Evolutionary conservation across 2,797 vertebrate species (phyloP), one percentile per base, ranked within the genome.

Genomic region (Chloroceryle inda): DNA sequence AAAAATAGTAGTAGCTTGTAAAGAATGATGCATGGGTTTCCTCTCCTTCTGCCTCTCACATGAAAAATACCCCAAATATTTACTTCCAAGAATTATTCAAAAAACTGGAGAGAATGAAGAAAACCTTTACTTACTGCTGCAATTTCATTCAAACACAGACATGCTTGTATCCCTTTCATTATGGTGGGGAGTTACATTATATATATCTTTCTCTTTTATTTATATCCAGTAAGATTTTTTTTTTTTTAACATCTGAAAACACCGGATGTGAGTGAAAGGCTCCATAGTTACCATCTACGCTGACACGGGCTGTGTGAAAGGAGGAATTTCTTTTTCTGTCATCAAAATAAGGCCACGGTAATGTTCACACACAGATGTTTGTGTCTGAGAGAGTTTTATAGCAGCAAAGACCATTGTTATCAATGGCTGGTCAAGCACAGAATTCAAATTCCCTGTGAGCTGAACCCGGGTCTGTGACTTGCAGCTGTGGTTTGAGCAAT

Each of bases 1-100:
- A 80, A 93, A 92, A 94, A 86, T 78, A 94, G 91, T 91, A 83
- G 45, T 92, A 83, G 45, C 31, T 72, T 61, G 13, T 71, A 64
- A 62, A 85, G 67, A 87, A 68, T 38, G 78, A 66, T 61, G 64
- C 16, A 37, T 59, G 44, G 44, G 37, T 88, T 89, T 91, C 56
- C 56, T 87, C 55, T 90, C 27, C 77, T 89, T 92, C 63, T 77
- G 13, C 80, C 33, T 63, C 29, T 42, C 66, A 40, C 64, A 27
- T 40, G 29, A 68, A 89, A 88, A 88, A 61, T 40, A 88, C 8
- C 20, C 27, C 66, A 92, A 93, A 77, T 89, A 75, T 80, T 89
- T 92, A 50, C 71, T 92, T 96, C 85, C 52, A 52, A 58, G 8
- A 44, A 59, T 82, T 77, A 83, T 86, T 91, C 66, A 35, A 88